These are phyloP conservation scores for Saccostrea glomerata DNA, from an alignment of 1,140 invertebrate genomes.

Conservation along the genomic window DNA sequence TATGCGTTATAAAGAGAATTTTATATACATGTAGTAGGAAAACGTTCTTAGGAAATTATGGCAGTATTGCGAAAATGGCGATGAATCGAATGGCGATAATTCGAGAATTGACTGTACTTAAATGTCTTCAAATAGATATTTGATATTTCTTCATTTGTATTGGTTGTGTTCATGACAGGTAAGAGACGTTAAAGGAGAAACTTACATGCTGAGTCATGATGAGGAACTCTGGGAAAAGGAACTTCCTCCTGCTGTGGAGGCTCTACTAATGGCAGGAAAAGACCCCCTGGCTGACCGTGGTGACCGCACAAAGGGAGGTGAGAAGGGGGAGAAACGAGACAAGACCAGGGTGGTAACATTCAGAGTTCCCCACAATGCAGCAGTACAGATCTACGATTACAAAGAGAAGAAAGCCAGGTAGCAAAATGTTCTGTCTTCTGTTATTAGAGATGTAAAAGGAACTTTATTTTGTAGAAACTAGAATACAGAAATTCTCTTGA, in stretches of 20 bases:
- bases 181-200: constrained; percentile 80
- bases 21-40: too few relatives aligned
- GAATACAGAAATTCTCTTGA: too few relatives aligned
- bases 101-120: too few relatives aligned
- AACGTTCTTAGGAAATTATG: too few relatives aligned
- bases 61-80: too few relatives aligned
- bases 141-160: background rate
- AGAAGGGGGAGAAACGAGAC: constrained; percentile 67
- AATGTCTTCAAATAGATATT: background rate
- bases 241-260: constrained; percentile 78
- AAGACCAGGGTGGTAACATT: constrained; percentile 80
- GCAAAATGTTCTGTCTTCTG: constrained; percentile 1
- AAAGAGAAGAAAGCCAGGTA: constrained; percentile 81
- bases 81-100: too few relatives aligned
- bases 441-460: too few relatives aligned
- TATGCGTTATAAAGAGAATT: too few relatives aligned
- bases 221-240: constrained; percentile 82
- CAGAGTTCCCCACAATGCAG: constrained; percentile 82
- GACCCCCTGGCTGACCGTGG: constrained; percentile 80
- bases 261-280: constrained; percentile 72
- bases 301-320: constrained; percentile 49
- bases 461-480: too few relatives aligned
- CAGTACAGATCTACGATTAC: constrained; percentile 82
- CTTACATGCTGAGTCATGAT: constrained; percentile 82
- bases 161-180: constrained; percentile 70